phyloP scores from a whole-genome alignment of 2,113 vertebrate species.

The Halcyon malimbica region DNA sequence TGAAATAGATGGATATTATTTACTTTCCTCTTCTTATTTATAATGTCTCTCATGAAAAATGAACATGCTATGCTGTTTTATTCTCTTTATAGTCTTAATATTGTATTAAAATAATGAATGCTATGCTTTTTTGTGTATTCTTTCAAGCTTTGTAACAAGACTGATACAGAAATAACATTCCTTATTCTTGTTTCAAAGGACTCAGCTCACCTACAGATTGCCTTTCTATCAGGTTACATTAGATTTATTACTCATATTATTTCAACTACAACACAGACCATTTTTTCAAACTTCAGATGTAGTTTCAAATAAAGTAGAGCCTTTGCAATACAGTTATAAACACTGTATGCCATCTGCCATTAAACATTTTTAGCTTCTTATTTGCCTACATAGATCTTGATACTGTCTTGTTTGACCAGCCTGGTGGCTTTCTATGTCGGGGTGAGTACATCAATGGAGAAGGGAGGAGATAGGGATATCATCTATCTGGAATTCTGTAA shows the following conservation, averaged over 20 bases:
- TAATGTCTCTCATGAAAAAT: constrained; percentile 20
- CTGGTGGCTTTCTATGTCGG: background rate
- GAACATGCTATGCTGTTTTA: background rate
- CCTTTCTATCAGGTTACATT: background rate
- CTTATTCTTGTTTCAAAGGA: constrained; percentile 25
- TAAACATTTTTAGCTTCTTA: background rate
- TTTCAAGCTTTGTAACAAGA: constrained; percentile 36
- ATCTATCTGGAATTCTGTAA: background rate
- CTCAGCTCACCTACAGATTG: constrained; percentile 5
- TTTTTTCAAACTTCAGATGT: background rate
- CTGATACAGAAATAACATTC: constrained; percentile 21
- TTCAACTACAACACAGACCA: background rate
- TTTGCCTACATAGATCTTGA: background rate
- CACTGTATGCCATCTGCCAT: background rate
- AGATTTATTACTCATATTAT: background rate
- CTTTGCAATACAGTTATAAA: background rate
- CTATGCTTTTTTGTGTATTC: background rate
- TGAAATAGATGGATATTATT: background rate
- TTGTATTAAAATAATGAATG: constrained; percentile 46
- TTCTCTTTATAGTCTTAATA: constrained; percentile 7
- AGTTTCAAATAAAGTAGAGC: background rate
- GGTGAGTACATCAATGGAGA: background rate
- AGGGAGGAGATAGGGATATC: background rate
- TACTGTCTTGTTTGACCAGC: background rate
- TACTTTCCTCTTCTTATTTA: constrained; percentile 3